Percentiles rank a stretch among this genome's conserved stretches.
Evolutionary conservation across 1,140 invertebrate species (phyloP).

Genomic region (Drosophila melanogaster): DNA sequence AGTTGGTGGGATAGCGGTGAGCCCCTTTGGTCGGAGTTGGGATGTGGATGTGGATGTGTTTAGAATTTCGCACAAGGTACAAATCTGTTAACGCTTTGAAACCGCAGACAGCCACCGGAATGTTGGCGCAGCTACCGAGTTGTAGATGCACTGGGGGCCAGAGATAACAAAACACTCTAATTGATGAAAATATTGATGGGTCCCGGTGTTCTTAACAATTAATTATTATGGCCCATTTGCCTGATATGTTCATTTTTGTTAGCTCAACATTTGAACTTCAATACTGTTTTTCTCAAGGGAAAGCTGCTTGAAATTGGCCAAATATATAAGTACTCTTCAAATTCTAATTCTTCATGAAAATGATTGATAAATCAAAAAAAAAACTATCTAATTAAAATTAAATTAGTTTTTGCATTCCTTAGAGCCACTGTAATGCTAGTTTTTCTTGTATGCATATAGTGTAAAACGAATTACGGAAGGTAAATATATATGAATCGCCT

Average conservation of each 20-base stretch:
- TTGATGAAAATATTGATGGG: background rate
- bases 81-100: constrained; percentile 62
- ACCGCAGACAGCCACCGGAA: constrained; percentile 62
- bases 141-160: constrained; percentile 13
- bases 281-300: too few relatives aligned
- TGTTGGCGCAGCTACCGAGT: constrained; percentile 61
- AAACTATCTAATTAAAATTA: too few relatives aligned
- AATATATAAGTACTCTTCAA: too few relatives aligned
- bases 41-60: constrained; percentile 34
- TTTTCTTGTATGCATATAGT: constrained; percentile 1
- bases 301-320: too few relatives aligned
- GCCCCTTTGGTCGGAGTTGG: constrained; percentile 15
- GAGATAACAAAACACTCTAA: constrained; percentile 23
- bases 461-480: constrained; percentile 48
- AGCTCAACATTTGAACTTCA: too few relatives aligned
- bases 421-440: constrained; percentile 25
- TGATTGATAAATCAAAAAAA: too few relatives aligned
- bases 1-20: constrained; percentile 26
- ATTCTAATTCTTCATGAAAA: too few relatives aligned
- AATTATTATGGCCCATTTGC: background rate
- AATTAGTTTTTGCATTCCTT: background rate
- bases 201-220: background rate
- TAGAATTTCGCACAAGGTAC: constrained; percentile 66
- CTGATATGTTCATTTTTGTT: background rate
- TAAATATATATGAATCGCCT: constrained; percentile 44